Conservation (phyloP, 2,888 invertebrate genomes). For the Bugulina stolonifera region DNA sequence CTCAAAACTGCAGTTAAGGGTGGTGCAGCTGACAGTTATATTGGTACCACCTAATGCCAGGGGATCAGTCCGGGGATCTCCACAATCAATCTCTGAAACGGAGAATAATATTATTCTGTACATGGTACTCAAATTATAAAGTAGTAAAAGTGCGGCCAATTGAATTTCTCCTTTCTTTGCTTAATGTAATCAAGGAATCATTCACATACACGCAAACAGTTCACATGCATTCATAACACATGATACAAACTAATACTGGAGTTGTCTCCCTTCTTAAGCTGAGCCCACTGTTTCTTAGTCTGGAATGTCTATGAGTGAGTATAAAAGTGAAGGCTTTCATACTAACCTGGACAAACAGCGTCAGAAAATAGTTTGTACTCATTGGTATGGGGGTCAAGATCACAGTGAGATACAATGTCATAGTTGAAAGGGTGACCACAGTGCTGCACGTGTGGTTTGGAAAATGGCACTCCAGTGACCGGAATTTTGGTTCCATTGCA, state of each 20-base stretch:
- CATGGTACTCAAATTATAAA: no score
- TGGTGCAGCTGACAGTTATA: neutral
- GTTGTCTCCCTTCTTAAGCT: no score
- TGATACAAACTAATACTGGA: no score
- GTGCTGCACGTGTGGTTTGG: neutral
- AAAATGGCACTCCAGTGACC: neutral
- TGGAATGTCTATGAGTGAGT: no score
- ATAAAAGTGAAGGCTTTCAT: no score
- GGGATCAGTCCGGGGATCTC: neutral
- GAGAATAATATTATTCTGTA: no score
- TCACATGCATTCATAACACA: no score
- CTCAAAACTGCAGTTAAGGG: conserved; percentile 18
- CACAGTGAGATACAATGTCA: conserved; percentile 14
- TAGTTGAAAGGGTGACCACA: neutral
- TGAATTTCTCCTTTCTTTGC: no score
- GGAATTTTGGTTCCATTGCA: neutral
- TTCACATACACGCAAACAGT: no score
- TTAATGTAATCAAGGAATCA: no score
- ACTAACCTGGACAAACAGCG: conserved; percentile 12
- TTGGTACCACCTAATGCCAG: conserved; percentile 11
- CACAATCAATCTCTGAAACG: conserved; percentile 11
- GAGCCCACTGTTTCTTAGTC: no score
- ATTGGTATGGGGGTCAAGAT: neutral
- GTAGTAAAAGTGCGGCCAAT: no score
- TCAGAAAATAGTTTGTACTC: neutral